phyloP scores from a whole-genome alignment of 2,113 vertebrate genomes.

The Nannobrachium achirus region DNA sequence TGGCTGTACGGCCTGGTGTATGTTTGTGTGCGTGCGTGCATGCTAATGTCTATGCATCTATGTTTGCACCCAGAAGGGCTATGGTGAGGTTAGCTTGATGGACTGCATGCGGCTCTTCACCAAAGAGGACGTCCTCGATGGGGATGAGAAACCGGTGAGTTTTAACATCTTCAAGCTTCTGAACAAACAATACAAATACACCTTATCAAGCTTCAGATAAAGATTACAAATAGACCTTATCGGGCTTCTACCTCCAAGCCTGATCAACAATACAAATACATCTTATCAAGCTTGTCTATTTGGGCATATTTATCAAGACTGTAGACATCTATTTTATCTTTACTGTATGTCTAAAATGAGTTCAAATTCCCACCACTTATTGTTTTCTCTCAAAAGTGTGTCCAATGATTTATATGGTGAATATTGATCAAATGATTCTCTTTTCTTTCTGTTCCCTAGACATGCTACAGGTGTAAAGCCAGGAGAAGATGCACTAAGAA shows the following conservation, averaged over 20 bases:
- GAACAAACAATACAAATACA: no score
- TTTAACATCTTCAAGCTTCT: background rate
- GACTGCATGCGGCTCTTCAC: conserved; percentile 98
- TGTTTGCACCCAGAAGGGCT: conserved; percentile 85
- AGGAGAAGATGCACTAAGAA: conserved; percentile 96
- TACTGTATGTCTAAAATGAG: no score
- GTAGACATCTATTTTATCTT: no score
- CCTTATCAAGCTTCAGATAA: no score
- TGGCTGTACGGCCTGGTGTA: conserved; percentile 15
- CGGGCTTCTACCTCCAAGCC: no score
- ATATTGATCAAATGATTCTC: background rate
- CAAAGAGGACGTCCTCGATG: conserved; percentile 96
- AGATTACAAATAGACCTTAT: no score
- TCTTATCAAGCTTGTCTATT: no score
- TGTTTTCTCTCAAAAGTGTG: no score
- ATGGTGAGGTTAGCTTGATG: conserved; percentile 92
- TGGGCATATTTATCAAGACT: no score
- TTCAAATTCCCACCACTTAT: no score
- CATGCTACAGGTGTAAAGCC: conserved; percentile 93
- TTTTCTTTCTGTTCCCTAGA: conserved; percentile 76
- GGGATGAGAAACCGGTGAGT: conserved; percentile 94
- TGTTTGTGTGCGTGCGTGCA: conserved; percentile 30
- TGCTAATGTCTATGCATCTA: conserved; percentile 55
- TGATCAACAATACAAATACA: no score
- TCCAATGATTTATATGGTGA: no score